Base-by-base conservation (phyloP, 2,113 vertebrate species). In the Phaetusa simplex region DNA sequence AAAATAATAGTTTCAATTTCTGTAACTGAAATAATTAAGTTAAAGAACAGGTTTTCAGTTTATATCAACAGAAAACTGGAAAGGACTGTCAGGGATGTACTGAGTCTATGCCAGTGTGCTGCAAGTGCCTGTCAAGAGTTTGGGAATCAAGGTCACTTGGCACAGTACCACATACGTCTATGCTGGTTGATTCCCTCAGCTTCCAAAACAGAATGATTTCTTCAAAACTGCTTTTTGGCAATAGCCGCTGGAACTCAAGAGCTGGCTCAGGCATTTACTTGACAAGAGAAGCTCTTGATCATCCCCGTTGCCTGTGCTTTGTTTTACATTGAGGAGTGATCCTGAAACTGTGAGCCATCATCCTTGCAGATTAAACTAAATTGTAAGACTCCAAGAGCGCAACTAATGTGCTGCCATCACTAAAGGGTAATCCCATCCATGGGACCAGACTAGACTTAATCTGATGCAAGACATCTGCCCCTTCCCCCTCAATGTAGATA, bases 391-490 rank as follows among this genome's bases (percentile, higher is more conserved):
- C 5, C 19, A 29, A 77, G 71, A 27, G 6, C 2, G 2, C 55
- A 74, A 55, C 8, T 8, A 17, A 12, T 21, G 10, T 40, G 20
- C 7, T 71, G 5, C 8, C 30, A 14, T 12, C 12, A 11, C 32
- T 9, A 26, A 47, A 58, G 5, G 45, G 8, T 23, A 82, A 7
- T 8, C 9, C 13, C 15, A 36, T 5, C 4, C 15, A 14, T 26
- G 23, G 34, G 14, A 14, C 6, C 14, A 22, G 36, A 53, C 4
- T 12, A 42, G n/a, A 59, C n/a, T 56, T 64, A 24, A 49, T 8
- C 16, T 49, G 10, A 29, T 58, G 18, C 5, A 59, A 40, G 2
- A 24, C 0, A 0, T 12, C 13, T 29, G 13, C 6, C 29, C 24
- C 32, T 5, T 22, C 7, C 20, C 12, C 17, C 22, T 0, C 50